A percentile compares a stretch with the other conserved stretches of the same genome.
Conservation (phyloP, 2,797 vertebrate species). For the Sebastolobus alascanus region DNA sequence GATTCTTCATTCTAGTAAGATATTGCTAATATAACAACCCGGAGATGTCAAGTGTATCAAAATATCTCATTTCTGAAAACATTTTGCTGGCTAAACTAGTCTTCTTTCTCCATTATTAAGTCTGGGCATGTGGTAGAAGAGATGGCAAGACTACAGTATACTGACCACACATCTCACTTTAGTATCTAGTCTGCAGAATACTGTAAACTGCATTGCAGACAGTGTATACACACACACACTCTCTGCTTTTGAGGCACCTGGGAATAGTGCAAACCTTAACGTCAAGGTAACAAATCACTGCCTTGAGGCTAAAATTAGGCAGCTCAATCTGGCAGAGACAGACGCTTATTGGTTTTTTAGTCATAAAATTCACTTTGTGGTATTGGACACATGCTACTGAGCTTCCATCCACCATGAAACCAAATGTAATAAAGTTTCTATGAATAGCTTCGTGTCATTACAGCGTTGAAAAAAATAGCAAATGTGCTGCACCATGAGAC, state of each 20-base stretch:
- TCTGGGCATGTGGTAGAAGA: neutral
- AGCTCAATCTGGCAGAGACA: constrained; percentile 59
- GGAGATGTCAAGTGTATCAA: neutral
- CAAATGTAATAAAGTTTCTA: constrained; percentile 61
- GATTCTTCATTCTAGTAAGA: neutral
- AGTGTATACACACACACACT: constrained; percentile 16
- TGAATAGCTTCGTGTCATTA: constrained; percentile 40
- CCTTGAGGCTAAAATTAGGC: constrained; percentile 65
- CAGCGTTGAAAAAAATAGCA: neutral
- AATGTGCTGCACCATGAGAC: neutral
- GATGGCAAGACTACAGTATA: neutral
- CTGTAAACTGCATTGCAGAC: constrained; percentile 69
- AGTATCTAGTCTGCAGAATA: constrained; percentile 37
- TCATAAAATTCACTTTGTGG: constrained; percentile 50
- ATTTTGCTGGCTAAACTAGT: neutral
- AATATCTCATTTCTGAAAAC: neutral
- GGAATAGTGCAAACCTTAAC: constrained; percentile 65
- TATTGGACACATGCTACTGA: constrained; percentile 51
- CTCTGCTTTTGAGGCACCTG: constrained; percentile 45
- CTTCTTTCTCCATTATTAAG: neutral
- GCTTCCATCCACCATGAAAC: constrained; percentile 45
- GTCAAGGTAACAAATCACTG: constrained; percentile 77
- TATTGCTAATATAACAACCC: neutral
- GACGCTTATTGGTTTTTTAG: constrained; percentile 53
- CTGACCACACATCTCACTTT: constrained; percentile 9